Evolutionary conservation across 1,140 invertebrate genomes (phyloP).

Genomic region (Papilio glaucus): DNA sequence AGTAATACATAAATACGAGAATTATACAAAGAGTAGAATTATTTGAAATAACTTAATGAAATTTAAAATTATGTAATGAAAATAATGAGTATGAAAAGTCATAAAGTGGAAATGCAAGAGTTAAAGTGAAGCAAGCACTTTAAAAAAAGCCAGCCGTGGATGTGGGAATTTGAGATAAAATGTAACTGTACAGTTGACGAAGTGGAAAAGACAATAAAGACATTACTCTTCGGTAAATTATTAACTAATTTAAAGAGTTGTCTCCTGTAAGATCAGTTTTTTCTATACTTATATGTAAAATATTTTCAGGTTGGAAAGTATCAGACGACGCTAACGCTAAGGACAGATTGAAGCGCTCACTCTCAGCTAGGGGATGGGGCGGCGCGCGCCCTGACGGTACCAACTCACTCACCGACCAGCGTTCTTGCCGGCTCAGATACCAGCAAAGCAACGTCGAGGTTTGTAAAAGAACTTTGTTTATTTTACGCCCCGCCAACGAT

Average conservation of each 20-base stretch:
- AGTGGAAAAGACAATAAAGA: too few relatives aligned
- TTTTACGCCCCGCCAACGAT: too few relatives aligned
- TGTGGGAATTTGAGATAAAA: slow-evolving; percentile 4
- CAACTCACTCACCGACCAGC: slow-evolving; percentile 85
- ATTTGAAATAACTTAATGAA: background rate
- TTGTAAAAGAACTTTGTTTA: slow-evolving; percentile 50
- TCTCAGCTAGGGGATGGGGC: slow-evolving; percentile 83
- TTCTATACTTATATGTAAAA: slow-evolving; percentile 45
- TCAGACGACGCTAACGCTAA: slow-evolving; percentile 87
- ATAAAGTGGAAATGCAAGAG: background rate
- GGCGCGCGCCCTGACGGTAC: slow-evolving; percentile 79
- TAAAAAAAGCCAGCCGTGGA: slow-evolving; percentile 10
- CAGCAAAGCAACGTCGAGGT: slow-evolving; percentile 95
- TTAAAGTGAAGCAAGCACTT: slow-evolving; percentile 1
- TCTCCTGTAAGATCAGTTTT: too few relatives aligned
- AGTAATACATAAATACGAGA: background rate
- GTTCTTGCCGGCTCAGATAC: slow-evolving; percentile 91
- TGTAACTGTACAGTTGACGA: background rate
- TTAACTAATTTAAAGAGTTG: too few relatives aligned
- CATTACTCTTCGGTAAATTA: too few relatives aligned
- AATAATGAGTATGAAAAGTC: background rate
- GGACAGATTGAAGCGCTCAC: slow-evolving; percentile 84
- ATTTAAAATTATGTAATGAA: background rate
- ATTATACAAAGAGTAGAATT: too few relatives aligned
- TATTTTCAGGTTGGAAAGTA: slow-evolving; percentile 88